phyloP scores from a whole-genome alignment of 2,797 vertebrate species.

The Urophycis tenuis region DNA sequence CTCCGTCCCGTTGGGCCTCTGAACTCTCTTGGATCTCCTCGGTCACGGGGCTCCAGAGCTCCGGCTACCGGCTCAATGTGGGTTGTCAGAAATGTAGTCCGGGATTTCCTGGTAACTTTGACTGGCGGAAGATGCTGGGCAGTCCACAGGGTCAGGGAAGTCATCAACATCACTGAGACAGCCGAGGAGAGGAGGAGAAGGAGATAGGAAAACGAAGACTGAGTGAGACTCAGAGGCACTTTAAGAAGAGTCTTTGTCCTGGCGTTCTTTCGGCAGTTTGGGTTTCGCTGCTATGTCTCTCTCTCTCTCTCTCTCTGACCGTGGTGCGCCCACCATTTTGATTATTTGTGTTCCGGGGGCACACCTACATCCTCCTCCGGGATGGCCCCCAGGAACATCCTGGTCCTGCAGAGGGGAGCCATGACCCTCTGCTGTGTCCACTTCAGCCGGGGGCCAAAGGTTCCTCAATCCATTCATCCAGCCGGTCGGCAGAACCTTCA shows the following conservation, averaged over 20 bases:
- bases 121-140: conserved; percentile 22
- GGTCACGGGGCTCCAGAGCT: conserved; percentile 6
- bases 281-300: not conserved
- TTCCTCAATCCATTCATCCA: conserved; percentile 34
- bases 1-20: conserved; percentile 9
- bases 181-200: not conserved
- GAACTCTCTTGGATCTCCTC: conserved; percentile 12
- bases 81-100: conserved; percentile 6
- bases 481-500: conserved; percentile 30
- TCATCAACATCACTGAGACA: conserved; percentile 29
- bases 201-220: conserved; percentile 19
- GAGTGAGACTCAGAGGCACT: not conserved
- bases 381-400: conserved; percentile 42
- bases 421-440: conserved; percentile 4
- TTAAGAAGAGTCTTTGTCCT: conserved; percentile 15
- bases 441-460: conserved; percentile 28
- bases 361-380: conserved; percentile 42
- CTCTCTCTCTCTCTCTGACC: conserved; percentile 17
- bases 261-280: conserved; percentile 9
- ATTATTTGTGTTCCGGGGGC: conserved; percentile 3
- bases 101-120: conserved; percentile 19
- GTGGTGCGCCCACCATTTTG: conserved; percentile 15
- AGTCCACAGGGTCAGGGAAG: conserved; percentile 30
- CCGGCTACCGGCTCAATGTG: conserved; percentile 4
- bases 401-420: conserved; percentile 20